Percentiles rank a stretch among this genome's conserved stretches.
Evolutionary conservation across 2,888 invertebrate species (phyloP).

Genomic region (Oscheius sp.): DNA sequence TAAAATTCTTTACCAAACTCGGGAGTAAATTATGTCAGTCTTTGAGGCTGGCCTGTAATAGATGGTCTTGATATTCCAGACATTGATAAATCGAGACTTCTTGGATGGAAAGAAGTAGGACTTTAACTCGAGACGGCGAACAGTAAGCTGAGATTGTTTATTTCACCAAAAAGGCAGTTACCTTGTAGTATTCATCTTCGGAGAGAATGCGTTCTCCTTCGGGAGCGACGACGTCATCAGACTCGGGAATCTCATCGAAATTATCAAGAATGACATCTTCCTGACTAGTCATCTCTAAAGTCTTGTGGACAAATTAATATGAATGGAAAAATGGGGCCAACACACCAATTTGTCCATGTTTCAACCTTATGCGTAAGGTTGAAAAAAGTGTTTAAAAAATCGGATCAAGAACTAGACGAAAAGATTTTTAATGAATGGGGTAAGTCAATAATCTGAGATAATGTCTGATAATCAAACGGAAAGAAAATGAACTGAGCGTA

Average conservation of each 20-base stretch:
- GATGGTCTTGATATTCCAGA: background rate
- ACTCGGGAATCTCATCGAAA: constrained; percentile 16
- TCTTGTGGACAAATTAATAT: too few relatives aligned
- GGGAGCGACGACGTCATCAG: background rate
- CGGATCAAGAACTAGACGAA: too few relatives aligned
- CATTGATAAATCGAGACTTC: background rate
- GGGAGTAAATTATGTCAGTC: background rate
- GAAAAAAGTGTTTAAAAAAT: too few relatives aligned
- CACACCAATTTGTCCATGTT: too few relatives aligned
- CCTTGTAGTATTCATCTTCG: constrained; percentile 19
- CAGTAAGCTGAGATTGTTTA: constrained; percentile 10
- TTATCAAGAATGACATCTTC: background rate
- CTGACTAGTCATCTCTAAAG: background rate
- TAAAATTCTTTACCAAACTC: too few relatives aligned
- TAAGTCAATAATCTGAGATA: too few relatives aligned
- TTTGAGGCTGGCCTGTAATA: background rate
- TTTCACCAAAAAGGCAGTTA: background rate
- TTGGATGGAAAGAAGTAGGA: constrained; percentile 17
- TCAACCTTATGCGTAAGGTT: too few relatives aligned
- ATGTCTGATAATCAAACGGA: too few relatives aligned
- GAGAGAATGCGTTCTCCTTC: background rate
- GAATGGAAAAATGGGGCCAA: too few relatives aligned
- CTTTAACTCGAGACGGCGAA: constrained; percentile 14
- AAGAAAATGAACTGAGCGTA: too few relatives aligned
- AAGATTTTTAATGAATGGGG: too few relatives aligned